Conservation (phyloP, 2,888 invertebrate genomes). For the Sphecodes monilicornis region DNA sequence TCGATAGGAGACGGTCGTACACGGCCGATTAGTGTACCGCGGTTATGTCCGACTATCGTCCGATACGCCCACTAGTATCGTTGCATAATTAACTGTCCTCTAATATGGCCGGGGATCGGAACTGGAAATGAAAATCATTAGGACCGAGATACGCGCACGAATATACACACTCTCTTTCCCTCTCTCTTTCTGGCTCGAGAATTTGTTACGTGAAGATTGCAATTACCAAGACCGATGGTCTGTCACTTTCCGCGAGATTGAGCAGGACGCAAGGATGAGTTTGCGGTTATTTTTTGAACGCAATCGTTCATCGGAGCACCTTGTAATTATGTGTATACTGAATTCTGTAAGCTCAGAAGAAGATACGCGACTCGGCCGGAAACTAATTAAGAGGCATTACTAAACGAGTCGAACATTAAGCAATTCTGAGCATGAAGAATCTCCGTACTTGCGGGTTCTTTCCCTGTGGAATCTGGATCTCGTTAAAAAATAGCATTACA, state of each 20-base stretch:
- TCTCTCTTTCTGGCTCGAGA: not conserved
- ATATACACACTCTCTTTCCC: not conserved
- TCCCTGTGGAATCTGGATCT: not conserved
- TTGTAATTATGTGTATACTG: conserved; percentile 12
- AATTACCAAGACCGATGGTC: conserved; percentile 14
- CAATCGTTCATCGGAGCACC: not conserved
- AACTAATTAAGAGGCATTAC: conserved; percentile 13
- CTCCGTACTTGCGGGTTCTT: not conserved
- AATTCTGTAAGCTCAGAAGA: not conserved
- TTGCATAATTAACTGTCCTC: conserved; percentile 47
- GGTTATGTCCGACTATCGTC: conserved; percentile 30
- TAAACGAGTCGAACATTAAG: conserved; percentile 6
- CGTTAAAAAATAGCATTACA: not conserved
- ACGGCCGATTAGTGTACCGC: conserved; percentile 54
- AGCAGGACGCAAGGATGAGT: not conserved
- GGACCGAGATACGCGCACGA: not conserved
- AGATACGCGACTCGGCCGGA: not conserved
- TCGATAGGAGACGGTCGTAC: conserved; percentile 32
- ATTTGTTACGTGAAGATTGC: conserved; percentile 9
- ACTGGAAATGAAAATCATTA: conserved; percentile 39
- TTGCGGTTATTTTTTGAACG: not conserved
- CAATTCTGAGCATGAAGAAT: too few species aligned
- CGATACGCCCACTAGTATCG: conserved; percentile 46
- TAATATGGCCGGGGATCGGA: conserved; percentile 9
- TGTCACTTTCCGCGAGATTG: conserved; percentile 25